Percentiles rank a stretch among this genome's conserved stretches.
phyloP scores from a whole-genome alignment of 2,888 invertebrate species.

The Drosophila nr. medialis region DNA sequence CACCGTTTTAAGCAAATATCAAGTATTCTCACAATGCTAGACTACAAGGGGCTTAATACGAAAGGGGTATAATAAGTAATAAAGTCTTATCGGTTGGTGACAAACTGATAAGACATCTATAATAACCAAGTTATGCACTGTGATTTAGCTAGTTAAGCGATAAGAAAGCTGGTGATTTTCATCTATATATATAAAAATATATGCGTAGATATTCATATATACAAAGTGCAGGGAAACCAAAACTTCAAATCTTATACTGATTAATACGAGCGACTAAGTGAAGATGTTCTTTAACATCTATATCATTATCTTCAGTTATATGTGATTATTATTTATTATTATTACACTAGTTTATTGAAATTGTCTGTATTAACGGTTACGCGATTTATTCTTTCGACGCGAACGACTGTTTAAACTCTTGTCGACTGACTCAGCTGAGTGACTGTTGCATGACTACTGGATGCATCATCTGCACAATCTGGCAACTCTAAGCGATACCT shows the following conservation, averaged over 20 bases:
- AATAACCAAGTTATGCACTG: conserved; percentile 22
- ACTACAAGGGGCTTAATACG: background rate
- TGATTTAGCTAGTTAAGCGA: conserved; percentile 26
- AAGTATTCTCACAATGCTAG: background rate
- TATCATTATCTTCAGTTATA: background rate
- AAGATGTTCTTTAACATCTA: background rate
- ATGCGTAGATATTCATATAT: background rate
- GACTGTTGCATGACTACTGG: background rate
- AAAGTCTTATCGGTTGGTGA: conserved; percentile 39
- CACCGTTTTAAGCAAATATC: background rate
- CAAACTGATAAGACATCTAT: conserved; percentile 9
- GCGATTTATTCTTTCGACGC: background rate
- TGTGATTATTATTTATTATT: background rate
- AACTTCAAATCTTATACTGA: background rate
- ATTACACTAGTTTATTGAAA: background rate
- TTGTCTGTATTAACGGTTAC: background rate
- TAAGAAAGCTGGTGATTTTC: conserved; percentile 13
- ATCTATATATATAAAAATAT: background rate
- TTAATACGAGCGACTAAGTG: background rate
- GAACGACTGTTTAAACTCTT: background rate
- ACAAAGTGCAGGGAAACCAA: background rate
- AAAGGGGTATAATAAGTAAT: background rate
- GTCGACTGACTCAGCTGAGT: background rate
- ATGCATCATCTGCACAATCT: background rate
- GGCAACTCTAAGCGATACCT: background rate